These are phyloP conservation scores for Pluvialis apricaria DNA, from an alignment of 2,113 vertebrate species.

Conservation along the genomic window DNA sequence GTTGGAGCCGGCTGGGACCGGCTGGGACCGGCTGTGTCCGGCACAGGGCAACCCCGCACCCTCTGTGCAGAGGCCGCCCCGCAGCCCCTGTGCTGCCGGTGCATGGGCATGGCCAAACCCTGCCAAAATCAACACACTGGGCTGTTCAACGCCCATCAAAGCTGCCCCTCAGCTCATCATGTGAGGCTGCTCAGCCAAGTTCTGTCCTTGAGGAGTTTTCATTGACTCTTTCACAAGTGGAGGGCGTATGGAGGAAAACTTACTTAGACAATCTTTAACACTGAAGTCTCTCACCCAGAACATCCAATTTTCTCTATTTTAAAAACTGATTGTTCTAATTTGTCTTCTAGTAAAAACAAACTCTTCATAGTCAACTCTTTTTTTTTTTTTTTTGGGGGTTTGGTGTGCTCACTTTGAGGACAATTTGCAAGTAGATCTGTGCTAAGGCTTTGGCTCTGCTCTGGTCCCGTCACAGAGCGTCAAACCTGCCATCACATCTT, in stretches of 20 bases:
- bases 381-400: background rate
- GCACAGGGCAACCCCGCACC: background rate
- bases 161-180: background rate
- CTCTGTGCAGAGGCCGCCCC: no score
- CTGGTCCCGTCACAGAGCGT: background rate
- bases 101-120: rapidly evolving
- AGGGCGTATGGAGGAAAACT: background rate
- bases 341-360: background rate
- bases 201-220: background rate
- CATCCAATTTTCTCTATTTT: conserved; percentile 11
- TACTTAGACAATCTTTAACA: background rate
- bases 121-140: background rate
- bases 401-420: background rate
- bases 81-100: background rate
- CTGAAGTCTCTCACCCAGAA: background rate
- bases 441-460: background rate
- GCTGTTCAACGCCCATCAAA: rapidly evolving
- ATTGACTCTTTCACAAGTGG: background rate
- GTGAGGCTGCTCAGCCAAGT: background rate
- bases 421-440: background rate
- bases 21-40: background rate
- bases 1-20: background rate
- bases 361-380: background rate
- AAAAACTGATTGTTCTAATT: background rate
- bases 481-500: background rate